Percentiles rank a stretch among this genome's conserved stretches.
These are phyloP conservation scores for Amphibalanus amphitrite DNA, from an alignment of 1,140 invertebrate genomes.

Conservation along the genomic window DNA sequence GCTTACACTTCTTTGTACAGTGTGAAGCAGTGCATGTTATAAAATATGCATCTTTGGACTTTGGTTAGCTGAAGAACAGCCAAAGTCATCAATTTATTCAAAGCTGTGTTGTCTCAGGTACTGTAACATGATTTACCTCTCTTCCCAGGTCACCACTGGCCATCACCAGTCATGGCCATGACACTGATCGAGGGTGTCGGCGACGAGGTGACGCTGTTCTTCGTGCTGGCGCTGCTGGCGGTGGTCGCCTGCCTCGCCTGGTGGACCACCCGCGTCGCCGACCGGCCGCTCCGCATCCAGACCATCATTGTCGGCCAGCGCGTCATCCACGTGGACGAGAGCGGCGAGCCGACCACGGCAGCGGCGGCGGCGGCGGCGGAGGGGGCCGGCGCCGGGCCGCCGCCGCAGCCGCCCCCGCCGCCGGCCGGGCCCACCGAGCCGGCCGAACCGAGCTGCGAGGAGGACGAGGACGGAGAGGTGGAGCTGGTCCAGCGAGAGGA, in stretches of 20 bases:
- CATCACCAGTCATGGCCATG: background rate
- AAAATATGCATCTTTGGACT: too few relatives aligned
- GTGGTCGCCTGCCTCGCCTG: background rate
- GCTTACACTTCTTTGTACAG: too few relatives aligned
- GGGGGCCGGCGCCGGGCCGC: too few relatives aligned
- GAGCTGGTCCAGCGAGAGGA: background rate
- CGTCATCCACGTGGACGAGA: slow-evolving; percentile 1
- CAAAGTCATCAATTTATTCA: too few relatives aligned
- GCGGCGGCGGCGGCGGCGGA: too few relatives aligned
- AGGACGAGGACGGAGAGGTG: background rate
- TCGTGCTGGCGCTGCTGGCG: background rate
- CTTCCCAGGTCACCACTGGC: too few relatives aligned
- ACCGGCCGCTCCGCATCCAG: slow-evolving; percentile 1
- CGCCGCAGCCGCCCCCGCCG: too few relatives aligned
- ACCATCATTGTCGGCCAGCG: background rate
- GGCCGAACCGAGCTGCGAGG: background rate
- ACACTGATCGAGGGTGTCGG: slow-evolving; percentile 3
- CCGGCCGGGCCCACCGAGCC: too few relatives aligned
- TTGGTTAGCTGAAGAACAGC: too few relatives aligned
- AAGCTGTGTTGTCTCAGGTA: too few relatives aligned
- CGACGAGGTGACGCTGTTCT: slow-evolving; percentile 4
- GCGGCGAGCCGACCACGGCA: background rate
- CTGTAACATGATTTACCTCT: too few relatives aligned
- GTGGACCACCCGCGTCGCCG: background rate
- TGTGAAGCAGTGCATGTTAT: too few relatives aligned